These are phyloP conservation scores for Berghia stephanieae DNA, from an alignment of 1,140 invertebrate genomes.

Conservation along the genomic window DNA sequence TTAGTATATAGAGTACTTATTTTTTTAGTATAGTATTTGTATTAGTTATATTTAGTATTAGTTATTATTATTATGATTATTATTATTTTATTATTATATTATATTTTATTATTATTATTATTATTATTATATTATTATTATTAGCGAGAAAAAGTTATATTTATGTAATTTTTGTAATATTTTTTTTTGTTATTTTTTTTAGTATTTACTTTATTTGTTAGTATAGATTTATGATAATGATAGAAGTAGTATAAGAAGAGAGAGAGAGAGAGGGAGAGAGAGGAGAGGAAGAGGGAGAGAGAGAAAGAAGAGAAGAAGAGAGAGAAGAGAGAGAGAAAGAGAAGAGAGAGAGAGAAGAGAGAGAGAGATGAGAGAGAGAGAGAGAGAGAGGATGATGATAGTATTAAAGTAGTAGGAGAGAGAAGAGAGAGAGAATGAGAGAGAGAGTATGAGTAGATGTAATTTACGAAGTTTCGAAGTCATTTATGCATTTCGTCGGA, in stretches of 20 bases:
- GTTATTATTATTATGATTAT: too few species aligned
- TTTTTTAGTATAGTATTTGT: too few species aligned
- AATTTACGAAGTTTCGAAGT: neutral
- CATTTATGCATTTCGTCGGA: too few species aligned
- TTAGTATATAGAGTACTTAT: too few species aligned
- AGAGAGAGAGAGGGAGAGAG: conserved; percentile 1
- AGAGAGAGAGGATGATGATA: neutral
- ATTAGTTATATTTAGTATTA: too few species aligned
- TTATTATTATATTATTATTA: too few species aligned
- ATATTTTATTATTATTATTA: too few species aligned
- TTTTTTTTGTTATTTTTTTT: too few species aligned
- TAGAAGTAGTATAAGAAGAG: neutral
- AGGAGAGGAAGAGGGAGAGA: conserved; percentile 8
- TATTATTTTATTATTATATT: too few species aligned
- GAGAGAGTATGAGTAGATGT: neutral
- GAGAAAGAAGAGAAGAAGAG: conserved; percentile 9
- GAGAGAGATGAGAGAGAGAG: neutral
- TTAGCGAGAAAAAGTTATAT: neutral
- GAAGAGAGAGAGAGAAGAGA: neutral
- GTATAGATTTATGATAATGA: too few species aligned
- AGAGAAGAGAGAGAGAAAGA: neutral
- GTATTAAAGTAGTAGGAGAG: neutral
- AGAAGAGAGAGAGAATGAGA: neutral
- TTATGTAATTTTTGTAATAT: neutral
- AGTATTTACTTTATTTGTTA: too few species aligned